A percentile compares a stretch with the other conserved stretches of the same genome.
phyloP scores from a whole-genome alignment of 2,113 vertebrate genomes.

The Progne subis region DNA sequence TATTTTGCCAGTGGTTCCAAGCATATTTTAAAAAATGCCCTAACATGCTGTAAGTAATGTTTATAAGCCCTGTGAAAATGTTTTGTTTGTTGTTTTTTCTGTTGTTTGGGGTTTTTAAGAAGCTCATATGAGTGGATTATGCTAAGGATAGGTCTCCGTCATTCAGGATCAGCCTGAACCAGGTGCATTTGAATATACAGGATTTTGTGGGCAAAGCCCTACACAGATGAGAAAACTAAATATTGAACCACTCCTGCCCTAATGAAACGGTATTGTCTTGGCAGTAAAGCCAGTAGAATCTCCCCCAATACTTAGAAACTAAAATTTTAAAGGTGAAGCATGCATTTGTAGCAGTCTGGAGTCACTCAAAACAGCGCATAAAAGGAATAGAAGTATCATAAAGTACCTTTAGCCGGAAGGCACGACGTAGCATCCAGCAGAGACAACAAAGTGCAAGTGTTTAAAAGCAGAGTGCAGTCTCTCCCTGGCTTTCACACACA shows the following conservation, averaged over 20 bases:
- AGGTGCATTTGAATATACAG: not conserved
- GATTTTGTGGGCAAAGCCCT: not conserved
- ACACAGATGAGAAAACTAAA: not conserved
- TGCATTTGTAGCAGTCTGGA: not conserved
- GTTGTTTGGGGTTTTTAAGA: not conserved
- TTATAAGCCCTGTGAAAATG: not conserved
- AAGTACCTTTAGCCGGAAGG: slow-evolving; percentile 8
- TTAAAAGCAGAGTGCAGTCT: not conserved
- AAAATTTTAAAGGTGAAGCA: not conserved
- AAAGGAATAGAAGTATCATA: not conserved
- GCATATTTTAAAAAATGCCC: not conserved
- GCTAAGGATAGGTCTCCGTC: not conserved
- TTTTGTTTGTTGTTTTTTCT: not conserved
- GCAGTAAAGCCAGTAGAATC: not conserved
- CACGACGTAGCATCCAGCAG: not conserved
- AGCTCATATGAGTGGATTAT: not conserved
- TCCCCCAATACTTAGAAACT: not conserved
- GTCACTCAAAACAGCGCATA: not conserved
- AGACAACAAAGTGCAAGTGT: slow-evolving; percentile 10
- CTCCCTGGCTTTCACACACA: not conserved
- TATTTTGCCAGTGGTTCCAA: not conserved
- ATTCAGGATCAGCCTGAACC: not conserved
- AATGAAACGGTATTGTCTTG: not conserved
- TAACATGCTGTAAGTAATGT: not conserved
- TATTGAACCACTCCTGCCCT: not conserved